Conservation (phyloP, 2,797 vertebrate species). For the Phoxinus dragarum region DNA sequence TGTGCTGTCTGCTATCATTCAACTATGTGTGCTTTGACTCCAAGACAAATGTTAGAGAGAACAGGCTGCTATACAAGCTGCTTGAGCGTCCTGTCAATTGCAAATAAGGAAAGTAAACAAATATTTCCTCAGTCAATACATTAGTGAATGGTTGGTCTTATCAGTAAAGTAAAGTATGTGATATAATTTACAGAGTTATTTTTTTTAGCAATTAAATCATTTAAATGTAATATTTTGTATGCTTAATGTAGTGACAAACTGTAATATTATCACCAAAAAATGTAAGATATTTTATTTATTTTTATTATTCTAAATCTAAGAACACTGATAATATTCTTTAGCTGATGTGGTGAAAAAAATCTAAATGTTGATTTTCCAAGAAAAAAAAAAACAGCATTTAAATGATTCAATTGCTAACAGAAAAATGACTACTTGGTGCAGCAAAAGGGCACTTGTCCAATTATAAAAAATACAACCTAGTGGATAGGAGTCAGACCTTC, state of each 20-base stretch:
- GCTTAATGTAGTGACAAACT: background rate
- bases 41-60: slow-evolving; percentile 28
- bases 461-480: background rate
- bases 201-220: too few relatives aligned
- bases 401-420: background rate
- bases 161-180: background rate
- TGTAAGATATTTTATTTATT: too few relatives aligned
- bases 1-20: slow-evolving; percentile 52
- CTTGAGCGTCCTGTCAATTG: background rate
- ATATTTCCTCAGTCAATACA: background rate
- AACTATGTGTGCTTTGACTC: slow-evolving; percentile 12
- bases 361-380: background rate
- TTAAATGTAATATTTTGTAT: background rate
- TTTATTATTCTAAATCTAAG: background rate
- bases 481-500: background rate
- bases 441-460: background rate
- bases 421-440: background rate
- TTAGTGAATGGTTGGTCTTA: background rate
- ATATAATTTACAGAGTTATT: background rate
- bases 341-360: background rate
- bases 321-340: background rate
- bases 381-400: background rate
- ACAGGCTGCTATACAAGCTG: slow-evolving; percentile 29
- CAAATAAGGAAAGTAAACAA: background rate
- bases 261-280: background rate